phyloP scores from a whole-genome alignment of 2,113 vertebrate genomes.

The Xenopus tropicalis region UCB_Xtro_10.0 CM004448.2:42220501-42221000 shows the following conservation, averaged over 20 bases:
- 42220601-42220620: conserved; percentile 99
- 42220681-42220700: conserved; percentile 95
- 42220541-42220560: conserved; percentile 97
- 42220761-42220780: conserved; percentile 97
- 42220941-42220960: conserved; percentile 18
- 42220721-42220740: conserved; percentile 99
- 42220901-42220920: conserved; percentile 24
- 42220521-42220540: conserved; percentile 97
- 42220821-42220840: conserved; percentile 75
- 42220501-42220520: conserved; percentile 95
- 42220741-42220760: conserved; percentile 96
- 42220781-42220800: conserved; percentile 91
- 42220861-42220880: conserved; percentile 49
- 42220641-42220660: conserved; percentile 89
- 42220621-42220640: conserved; percentile 80
- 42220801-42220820: conserved; percentile 70
- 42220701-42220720: conserved; percentile 96
- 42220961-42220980: no score
- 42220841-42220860: conserved; percentile 66
- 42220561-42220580: conserved; percentile 99
- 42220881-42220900: conserved; percentile 55
- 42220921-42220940: conserved; percentile 29
- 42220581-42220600: conserved; percentile 94
- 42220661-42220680: conserved; percentile 90
- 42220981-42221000: no score